A percentile compares a stretch with the other conserved stretches of the same genome.
Conservation (phyloP, 2,113 vertebrate genomes). For the Psophia crepitans region DNA sequence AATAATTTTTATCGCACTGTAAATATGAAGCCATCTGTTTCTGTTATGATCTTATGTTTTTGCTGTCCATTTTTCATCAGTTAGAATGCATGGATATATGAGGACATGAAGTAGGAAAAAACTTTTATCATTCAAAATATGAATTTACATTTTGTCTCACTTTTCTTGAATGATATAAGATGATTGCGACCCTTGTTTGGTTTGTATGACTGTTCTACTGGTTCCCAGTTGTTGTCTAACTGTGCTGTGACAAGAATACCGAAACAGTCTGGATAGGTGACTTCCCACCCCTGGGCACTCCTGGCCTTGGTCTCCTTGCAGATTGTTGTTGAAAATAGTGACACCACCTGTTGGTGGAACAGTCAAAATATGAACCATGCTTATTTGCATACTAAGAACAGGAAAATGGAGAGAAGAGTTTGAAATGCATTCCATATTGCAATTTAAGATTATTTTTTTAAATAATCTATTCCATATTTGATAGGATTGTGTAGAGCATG, state of each 20-base stretch:
- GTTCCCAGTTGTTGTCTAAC: not conserved
- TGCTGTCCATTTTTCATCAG: not conserved
- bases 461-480: not conserved
- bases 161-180: not conserved
- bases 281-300: not conserved
- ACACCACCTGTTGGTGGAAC: not conserved
- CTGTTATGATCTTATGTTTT: not conserved
- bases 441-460: not conserved
- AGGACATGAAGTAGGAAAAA: not conserved
- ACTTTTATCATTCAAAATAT: not conserved
- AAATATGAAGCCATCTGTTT: not conserved
- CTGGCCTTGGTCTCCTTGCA: not conserved
- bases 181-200: not conserved
- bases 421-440: not conserved
- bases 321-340: not conserved
- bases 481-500: not conserved
- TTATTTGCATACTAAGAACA: not conserved
- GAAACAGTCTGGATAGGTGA: not conserved
- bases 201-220: not conserved
- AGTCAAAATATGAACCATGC: not conserved
- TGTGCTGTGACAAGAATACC: not conserved
- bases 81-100: not conserved
- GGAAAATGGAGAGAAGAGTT: not conserved
- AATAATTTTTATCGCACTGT: accelerated
- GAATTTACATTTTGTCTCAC: not conserved